Conservation (phyloP, 2,797 vertebrate species). For the Hippoglossus hippoglossus region DNA sequence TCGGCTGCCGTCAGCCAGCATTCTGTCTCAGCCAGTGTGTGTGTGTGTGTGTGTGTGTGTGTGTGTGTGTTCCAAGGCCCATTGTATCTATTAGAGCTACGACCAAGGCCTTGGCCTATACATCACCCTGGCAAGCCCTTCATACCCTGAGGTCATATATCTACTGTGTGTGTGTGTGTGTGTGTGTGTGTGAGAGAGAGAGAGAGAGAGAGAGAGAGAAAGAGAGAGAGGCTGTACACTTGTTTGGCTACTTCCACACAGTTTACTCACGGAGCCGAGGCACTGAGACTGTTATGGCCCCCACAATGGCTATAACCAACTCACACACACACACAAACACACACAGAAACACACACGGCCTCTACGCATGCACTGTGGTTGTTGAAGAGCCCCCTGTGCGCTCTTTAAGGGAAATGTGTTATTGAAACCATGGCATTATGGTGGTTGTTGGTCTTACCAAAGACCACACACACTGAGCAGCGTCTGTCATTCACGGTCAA, state of each 20-base stretch:
- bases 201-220: too few species aligned
- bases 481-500: slow-evolving; percentile 64
- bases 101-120: slow-evolving; percentile 67
- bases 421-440: slow-evolving; percentile 66
- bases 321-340: slow-evolving; percentile 32
- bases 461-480: slow-evolving; percentile 34
- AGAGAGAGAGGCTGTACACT: background rate
- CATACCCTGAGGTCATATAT: slow-evolving; percentile 67
- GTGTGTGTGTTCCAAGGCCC: slow-evolving; percentile 47
- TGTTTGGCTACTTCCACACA: slow-evolving; percentile 65
- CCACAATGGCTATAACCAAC: slow-evolving; percentile 61
- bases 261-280: slow-evolving; percentile 68
- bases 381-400: slow-evolving; percentile 63
- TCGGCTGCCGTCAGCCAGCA: slow-evolving; percentile 36
- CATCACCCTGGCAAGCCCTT: slow-evolving; percentile 64
- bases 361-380: slow-evolving; percentile 22
- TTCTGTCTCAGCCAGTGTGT: slow-evolving; percentile 17
- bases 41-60: slow-evolving; percentile 12
- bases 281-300: slow-evolving; percentile 66
- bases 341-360: slow-evolving; percentile 16
- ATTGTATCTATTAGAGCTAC: slow-evolving; percentile 71
- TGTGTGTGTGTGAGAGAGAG: slow-evolving; percentile 16
- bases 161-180: slow-evolving; percentile 32
- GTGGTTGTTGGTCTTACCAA: slow-evolving; percentile 51
- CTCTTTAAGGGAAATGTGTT: slow-evolving; percentile 70